Conservation (phyloP, 2,888 invertebrate species). For the Anodontia alba region DNA sequence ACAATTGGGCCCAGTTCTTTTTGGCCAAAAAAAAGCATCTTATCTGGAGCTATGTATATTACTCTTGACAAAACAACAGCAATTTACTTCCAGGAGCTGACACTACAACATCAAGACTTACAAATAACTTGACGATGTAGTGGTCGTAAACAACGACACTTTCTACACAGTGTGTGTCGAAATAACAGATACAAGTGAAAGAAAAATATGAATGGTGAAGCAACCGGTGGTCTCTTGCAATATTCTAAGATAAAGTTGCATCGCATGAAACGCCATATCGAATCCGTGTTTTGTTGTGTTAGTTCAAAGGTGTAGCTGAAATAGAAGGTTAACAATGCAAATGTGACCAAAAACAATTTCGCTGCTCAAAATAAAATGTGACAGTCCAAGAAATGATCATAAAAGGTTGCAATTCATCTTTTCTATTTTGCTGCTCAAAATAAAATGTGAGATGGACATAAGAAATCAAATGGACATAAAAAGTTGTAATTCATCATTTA, state of each 20-base stretch:
- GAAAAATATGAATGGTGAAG: conserved; percentile 73
- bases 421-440: too few relatives aligned
- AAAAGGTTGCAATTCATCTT: too few relatives aligned
- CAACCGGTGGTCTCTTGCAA: conserved; percentile 70
- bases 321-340: conserved; percentile 18
- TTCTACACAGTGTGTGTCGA: conserved; percentile 22
- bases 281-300: conserved; percentile 74
- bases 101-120: conserved; percentile 9
- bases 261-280: conserved; percentile 76
- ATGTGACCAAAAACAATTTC: not conserved
- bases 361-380: too few relatives aligned
- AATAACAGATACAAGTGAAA: conserved; percentile 60
- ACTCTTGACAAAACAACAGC: too few relatives aligned
- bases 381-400: too few relatives aligned
- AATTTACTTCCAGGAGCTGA: not conserved
- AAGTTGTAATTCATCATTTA: too few relatives aligned
- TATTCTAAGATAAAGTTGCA: conserved; percentile 76
- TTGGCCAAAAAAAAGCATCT: too few relatives aligned
- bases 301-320: conserved; percentile 75
- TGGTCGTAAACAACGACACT: conserved; percentile 18
- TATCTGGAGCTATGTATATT: too few relatives aligned
- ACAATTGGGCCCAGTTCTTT: too few relatives aligned
- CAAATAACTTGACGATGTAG: conserved; percentile 3
- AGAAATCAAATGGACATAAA: too few relatives aligned
- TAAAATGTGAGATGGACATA: too few relatives aligned